phyloP scores from a whole-genome alignment of 2,797 vertebrate genomes.

The Chromis chromis region DNA sequence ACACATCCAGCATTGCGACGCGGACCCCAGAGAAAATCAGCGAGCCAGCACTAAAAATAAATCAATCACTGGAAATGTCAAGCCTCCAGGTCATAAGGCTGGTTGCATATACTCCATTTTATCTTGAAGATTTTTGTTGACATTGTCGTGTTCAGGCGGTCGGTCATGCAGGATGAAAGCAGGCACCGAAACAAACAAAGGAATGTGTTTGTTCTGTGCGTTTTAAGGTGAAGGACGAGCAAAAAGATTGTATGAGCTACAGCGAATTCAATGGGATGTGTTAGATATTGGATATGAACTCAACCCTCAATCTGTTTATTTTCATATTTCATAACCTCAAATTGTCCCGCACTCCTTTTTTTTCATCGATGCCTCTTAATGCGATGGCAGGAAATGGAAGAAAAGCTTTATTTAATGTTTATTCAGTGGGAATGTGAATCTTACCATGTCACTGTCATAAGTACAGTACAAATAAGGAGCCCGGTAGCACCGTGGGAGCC shows the following conservation, averaged over 20 bases:
- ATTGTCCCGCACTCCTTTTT: neutral
- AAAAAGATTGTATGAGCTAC: neutral
- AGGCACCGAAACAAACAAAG: neutral
- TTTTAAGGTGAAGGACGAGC: neutral
- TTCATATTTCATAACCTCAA: conserved; percentile 9
- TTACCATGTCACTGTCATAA: conserved; percentile 27
- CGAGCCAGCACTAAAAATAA: conserved; percentile 47
- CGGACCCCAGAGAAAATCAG: conserved; percentile 47
- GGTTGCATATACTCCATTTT: neutral
- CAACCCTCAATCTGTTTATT: conserved; percentile 14
- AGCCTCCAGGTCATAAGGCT: conserved; percentile 4
- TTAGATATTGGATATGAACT: neutral
- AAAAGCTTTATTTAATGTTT: conserved; percentile 42
- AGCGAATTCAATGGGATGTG: neutral
- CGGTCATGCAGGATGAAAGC: conserved; percentile 11
- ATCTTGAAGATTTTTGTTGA: conserved; percentile 16
- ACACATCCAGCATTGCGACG: conserved; percentile 27
- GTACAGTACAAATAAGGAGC: conserved; percentile 19
- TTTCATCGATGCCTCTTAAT: conserved; percentile 21
- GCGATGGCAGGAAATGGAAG: conserved; percentile 15
- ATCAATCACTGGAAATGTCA: conserved; percentile 48
- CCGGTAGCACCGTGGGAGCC: neutral
- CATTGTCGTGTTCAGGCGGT: conserved; percentile 5
- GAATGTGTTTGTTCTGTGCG: neutral
- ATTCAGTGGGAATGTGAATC: conserved; percentile 17